Evolutionary conservation across 2,888 invertebrate genomes (phyloP).

Genomic region (Synergus umbraculus): DNA sequence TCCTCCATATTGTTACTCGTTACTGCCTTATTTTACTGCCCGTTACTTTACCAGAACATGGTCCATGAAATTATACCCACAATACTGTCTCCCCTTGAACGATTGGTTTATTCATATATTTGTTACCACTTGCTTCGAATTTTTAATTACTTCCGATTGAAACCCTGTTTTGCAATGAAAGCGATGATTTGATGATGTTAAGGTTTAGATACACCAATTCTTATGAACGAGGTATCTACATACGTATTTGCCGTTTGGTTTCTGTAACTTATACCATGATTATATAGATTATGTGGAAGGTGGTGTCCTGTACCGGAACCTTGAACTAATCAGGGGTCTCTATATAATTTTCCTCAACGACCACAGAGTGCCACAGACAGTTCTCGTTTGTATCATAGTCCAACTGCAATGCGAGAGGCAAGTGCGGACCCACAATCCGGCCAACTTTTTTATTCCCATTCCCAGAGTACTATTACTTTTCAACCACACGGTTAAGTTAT

Average conservation of each 20-base stretch:
- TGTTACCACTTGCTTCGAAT: too few species aligned
- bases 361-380: conserved; percentile 17
- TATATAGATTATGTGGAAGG: neutral
- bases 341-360: neutral
- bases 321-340: conserved; percentile 17
- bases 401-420: conserved; percentile 25
- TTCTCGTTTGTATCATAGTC: conserved; percentile 29
- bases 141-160: too few species aligned
- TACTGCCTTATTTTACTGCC: conserved; percentile 30
- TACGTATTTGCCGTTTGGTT: neutral
- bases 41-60: conserved; percentile 27
- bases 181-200: neutral
- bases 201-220: neutral
- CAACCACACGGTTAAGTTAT: conserved; percentile 49
- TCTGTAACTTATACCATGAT: neutral
- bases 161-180: too few species aligned
- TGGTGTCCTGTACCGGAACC: neutral
- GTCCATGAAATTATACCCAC: conserved; percentile 20
- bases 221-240: neutral
- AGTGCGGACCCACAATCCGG: conserved; percentile 8
- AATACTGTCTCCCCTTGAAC: neutral
- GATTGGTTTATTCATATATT: neutral
- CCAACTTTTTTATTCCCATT: conserved; percentile 20
- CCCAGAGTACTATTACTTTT: conserved; percentile 51
- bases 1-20: conserved; percentile 30